Evolutionary conservation across 2,797 vertebrate species (phyloP), one percentile per base, ranked within the genome.

Genomic region (Diplodus sargus): DNA sequence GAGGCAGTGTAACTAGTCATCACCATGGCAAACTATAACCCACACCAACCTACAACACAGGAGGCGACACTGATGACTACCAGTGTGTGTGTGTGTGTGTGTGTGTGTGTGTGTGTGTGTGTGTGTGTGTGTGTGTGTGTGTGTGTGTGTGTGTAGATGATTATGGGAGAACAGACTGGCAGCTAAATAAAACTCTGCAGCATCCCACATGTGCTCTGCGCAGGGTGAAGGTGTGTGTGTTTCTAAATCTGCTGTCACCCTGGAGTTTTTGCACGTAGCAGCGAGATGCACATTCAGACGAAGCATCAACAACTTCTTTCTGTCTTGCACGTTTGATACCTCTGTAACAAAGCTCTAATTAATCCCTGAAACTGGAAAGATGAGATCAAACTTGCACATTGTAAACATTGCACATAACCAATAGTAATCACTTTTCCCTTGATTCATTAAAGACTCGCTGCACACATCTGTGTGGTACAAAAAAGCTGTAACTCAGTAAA

Each of bases 151-250:
- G 70, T 65, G 57, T 70, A 9, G 18, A 47, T 48, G 56, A 42
- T 30, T 53, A 78, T 48, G 79, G 52, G 81, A 64, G 79, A 90
- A 88, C 91, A 93, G 89, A 76, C 85, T 78, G 82, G 67, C 62
- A 61, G 85, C 90, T 91, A 93, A 91, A 93, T 91, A 89, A 89
- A 91, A 85, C 81, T 62, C 74, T 14, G 80, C 85, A 84, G 82
- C 85, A 72, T 91, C 90, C 87, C 87, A 92, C 90, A 90, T 90
- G 90, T 90, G 89, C 78, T 79, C 60, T 20, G 11, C 48, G 11
- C 75, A 87, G 86, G 85, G 84, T 56, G 72, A 83, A 83, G 81
- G 87, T 85, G 86, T 80, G 67, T 0, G 84, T 4, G 28, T 88
- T 86, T 87, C 85, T 82, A 83, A 78, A 82, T 84, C 74, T 59